Conservation (phyloP, 2,888 invertebrate genomes). For the Sisyra nigra region DNA sequence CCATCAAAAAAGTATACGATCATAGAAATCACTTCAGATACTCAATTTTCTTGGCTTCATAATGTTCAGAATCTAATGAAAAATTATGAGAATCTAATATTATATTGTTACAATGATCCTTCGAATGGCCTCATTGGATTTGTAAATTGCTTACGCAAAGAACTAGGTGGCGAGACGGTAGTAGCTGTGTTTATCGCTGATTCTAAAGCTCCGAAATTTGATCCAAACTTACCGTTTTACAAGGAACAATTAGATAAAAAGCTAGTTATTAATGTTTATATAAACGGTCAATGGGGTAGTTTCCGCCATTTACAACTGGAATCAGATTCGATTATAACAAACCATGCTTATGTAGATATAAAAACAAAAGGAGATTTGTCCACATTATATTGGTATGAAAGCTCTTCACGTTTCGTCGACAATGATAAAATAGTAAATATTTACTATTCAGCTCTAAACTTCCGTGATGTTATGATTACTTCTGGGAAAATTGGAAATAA, state of each 20-base stretch:
- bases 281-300: conserved; percentile 36
- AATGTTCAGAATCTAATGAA: conserved; percentile 18
- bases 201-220: conserved; percentile 43
- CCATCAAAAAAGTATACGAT: conserved; percentile 26
- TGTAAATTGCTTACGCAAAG: conserved; percentile 69
- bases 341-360: conserved; percentile 56
- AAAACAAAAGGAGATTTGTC: conserved; percentile 71
- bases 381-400: conserved; percentile 68
- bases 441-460: conserved; percentile 35
- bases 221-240: conserved; percentile 45
- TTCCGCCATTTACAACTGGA: conserved; percentile 53
- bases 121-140: conserved; percentile 67
- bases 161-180: conserved; percentile 38
- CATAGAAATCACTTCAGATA: conserved; percentile 18
- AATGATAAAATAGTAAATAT: conserved; percentile 7
- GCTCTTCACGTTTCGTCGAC: conserved; percentile 26
- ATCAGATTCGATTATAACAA: conserved; percentile 57
- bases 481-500: conserved; percentile 40
- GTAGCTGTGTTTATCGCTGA: conserved; percentile 48
- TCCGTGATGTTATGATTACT: conserved; percentile 42
- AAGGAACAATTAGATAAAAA: conserved; percentile 50
- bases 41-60: conserved; percentile 20
- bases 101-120: conserved; percentile 46
- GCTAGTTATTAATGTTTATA: conserved; percentile 62
- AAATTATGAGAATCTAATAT: conserved; percentile 31